A percentile compares a stretch with the other conserved stretches of the same genome.
Evolutionary conservation across 2,888 invertebrate species (phyloP).

Genomic region (Hydraecia micacea): DNA sequence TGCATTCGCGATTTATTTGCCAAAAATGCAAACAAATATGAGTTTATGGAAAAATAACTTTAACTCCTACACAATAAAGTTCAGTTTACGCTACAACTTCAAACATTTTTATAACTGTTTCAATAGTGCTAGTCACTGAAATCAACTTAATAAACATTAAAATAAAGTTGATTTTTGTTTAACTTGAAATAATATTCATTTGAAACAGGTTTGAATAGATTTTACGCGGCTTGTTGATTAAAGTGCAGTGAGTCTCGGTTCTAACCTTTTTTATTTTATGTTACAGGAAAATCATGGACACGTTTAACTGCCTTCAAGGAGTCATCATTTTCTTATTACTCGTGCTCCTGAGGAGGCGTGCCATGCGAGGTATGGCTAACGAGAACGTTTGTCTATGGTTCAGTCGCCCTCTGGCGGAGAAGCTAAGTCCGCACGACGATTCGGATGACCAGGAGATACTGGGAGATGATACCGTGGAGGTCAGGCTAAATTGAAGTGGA

Average conservation of each 20-base stretch:
- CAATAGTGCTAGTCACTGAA: no score
- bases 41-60: no score
- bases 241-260: background rate
- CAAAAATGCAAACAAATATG: no score
- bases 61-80: no score
- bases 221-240: background rate
- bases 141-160: no score
- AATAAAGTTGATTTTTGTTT: no score
- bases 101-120: no score
- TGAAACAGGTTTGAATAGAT: no score
- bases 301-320: slow-evolving; percentile 92
- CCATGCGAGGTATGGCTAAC: slow-evolving; percentile 87
- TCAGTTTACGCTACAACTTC: no score
- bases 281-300: slow-evolving; percentile 91
- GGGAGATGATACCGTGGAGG: slow-evolving; percentile 85
- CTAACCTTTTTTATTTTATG: background rate
- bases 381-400: slow-evolving; percentile 79
- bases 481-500: slow-evolving; percentile 80
- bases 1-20: no score
- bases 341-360: slow-evolving; percentile 90
- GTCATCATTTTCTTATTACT: slow-evolving; percentile 91
- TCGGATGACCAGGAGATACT: slow-evolving; percentile 82
- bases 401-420: slow-evolving; percentile 80
- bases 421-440: slow-evolving; percentile 84
- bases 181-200: no score